Base-by-base conservation (phyloP, 2,888 invertebrate species). In the Neoscelio sp. region DNA sequence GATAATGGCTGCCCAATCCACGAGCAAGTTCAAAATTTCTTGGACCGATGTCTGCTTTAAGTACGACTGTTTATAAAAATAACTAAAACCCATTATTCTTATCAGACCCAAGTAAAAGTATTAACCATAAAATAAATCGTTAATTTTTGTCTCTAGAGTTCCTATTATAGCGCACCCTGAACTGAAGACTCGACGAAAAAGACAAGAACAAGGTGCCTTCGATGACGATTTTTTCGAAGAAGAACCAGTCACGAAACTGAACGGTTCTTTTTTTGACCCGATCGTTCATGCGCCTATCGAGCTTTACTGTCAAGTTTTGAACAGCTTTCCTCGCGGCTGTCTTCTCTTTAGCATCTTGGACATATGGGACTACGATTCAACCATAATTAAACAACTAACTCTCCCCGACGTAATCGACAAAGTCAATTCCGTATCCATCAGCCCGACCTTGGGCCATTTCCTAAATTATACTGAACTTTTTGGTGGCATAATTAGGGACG, bases 331-430 rank as follows among this genome's bases (percentile, higher is more conserved):
- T 75, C 88, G 90, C 52, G 92, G 92, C 35, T 96, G 96, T 87
- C 92, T 93, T 67, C 91, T 93, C 78, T 90, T 92, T 80, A 95
- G 94, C 88, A 91, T 95, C 77, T 89, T 95, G 80, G 95, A 95
- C 87, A 89, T 96, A 80, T 96, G 95, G 95, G 91, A 93, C 40
- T 94, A 92, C 86, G 91, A 94, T 85, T 88, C 90, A 68, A 89
- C 91, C 26, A 82, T 90, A 75, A 92, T 95, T 62, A 87, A 87
- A 18, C 91, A 91, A 80, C 87, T 93, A 70, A 93, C 94, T 0
- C 92, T 92, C 83, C 88, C 93, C 64, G 93, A 95, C 71, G 94
- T 96, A 81, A 85, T 95, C 33, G 85, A 90, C 13, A 92, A 92
- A 85, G 85, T 96, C 20, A 94, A 95, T 87, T 90, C 90, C 65